A percentile compares a stretch with the other conserved stretches of the same genome.
phyloP scores from a whole-genome alignment of 2,888 invertebrate genomes.

The Acrobasis suavella region DNA sequence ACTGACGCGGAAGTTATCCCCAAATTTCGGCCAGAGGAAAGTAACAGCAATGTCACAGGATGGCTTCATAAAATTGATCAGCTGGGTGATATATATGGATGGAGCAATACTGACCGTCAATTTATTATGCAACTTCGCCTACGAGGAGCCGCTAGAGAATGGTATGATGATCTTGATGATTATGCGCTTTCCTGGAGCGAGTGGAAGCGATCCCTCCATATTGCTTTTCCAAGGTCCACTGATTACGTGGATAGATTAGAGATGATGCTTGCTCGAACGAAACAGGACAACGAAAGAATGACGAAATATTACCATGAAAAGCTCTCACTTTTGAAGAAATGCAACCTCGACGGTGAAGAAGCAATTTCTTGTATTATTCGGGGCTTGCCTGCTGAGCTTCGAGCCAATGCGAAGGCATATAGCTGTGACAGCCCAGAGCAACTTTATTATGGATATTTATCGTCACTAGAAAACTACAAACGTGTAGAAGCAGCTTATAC shows the following conservation, averaged over 20 bases:
- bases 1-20: conserved; percentile 32
- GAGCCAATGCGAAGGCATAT: conserved; percentile 37
- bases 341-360: conserved; percentile 31
- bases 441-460: conserved; percentile 35
- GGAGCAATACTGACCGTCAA: conserved; percentile 28
- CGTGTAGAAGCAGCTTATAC: conserved; percentile 19
- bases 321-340: conserved; percentile 37
- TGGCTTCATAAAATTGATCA: conserved; percentile 44
- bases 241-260: conserved; percentile 43
- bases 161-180: conserved; percentile 38
- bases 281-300: conserved; percentile 37
- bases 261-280: conserved; percentile 37
- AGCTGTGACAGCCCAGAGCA: conserved; percentile 33
- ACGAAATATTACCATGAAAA: conserved; percentile 43
- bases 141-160: conserved; percentile 35
- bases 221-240: conserved; percentile 35
- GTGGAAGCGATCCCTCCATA: conserved; percentile 37
- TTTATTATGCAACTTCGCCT: conserved; percentile 37
- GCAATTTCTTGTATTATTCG: conserved; percentile 35
- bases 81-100: conserved; percentile 39
- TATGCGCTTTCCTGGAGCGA: conserved; percentile 39
- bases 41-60: conserved; percentile 29
- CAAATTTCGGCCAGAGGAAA: conserved; percentile 33
- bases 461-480: conserved; percentile 31
- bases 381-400: conserved; percentile 32